Base-by-base conservation (phyloP, 2,888 invertebrate species). In the Troides helena region DNA sequence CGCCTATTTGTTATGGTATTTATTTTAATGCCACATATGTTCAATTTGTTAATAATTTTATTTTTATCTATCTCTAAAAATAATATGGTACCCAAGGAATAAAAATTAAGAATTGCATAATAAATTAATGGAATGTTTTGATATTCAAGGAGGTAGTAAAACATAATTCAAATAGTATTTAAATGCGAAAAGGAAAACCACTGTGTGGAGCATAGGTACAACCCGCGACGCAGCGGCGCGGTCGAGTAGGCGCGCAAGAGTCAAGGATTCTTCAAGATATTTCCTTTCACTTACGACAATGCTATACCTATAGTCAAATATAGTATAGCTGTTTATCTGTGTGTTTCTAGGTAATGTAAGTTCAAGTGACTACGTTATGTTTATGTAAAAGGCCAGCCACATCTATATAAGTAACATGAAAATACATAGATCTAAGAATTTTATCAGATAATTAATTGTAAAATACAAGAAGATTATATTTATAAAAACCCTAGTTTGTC, bases 221-320 rank as follows among this genome's bases (percentile, higher is more conserved):
- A 73, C 74, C 76, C 76, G 72, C 76, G 73, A 72, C 78, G 74
- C 77, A 72, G 72, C 76, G 75, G 72, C 65, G 65, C 67, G 65
- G 70, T 62, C 75, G 81, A 85, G 89, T 86, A 87, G 87, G 89
- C 88, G 89, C 89, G 84, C 86, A 80, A 85, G 80, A 89, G 87
- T 91, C 91, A 92, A 92, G 90, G 91, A 92, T 92, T 84, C 89
- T 85, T 85, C 86, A 86, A 90, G 88, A 90, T 90, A 91, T 92
- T 92, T 90, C 92, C 92, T 92, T 92, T 92, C 92, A 92, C 92
- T 90, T 88, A 83, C 85, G 89, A 90, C 91, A 91, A 90, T 90
- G 83, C 87, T 77, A 77, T 76, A 78, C 76, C 74, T 80, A 79
- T 76, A 74, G 74, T 61, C 69, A 67, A 67, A 67, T 71, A 74